Percentiles rank a stretch among this genome's conserved stretches.
phyloP scores from a whole-genome alignment of 2,888 invertebrate species.

The Cephonodes hylas region DNA sequence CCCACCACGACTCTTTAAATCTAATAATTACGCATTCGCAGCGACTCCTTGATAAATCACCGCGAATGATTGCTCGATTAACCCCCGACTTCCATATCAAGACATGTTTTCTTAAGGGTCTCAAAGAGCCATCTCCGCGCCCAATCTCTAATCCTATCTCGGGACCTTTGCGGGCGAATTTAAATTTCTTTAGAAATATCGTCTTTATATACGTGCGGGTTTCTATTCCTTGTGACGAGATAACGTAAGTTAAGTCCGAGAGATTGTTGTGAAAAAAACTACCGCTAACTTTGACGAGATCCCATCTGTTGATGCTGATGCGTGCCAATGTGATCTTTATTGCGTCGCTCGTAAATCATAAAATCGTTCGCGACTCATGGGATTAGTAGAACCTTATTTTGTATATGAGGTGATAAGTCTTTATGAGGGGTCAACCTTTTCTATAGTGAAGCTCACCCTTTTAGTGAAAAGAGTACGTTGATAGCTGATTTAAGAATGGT shows the following conservation, averaged over 20 bases:
- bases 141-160: slow-evolving; percentile 82
- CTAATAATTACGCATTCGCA: slow-evolving; percentile 70
- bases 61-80: slow-evolving; percentile 77
- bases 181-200: slow-evolving; percentile 82
- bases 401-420: slow-evolving; percentile 82
- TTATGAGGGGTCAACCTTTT: slow-evolving; percentile 82
- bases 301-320: slow-evolving; percentile 50
- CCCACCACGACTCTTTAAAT: slow-evolving; percentile 38
- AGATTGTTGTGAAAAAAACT: slow-evolving; percentile 81
- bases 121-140: slow-evolving; percentile 79
- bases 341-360: slow-evolving; percentile 39
- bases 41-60: slow-evolving; percentile 70
- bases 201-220: slow-evolving; percentile 80
- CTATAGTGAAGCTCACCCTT: slow-evolving; percentile 79
- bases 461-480: slow-evolving; percentile 81
- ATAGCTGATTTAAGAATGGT: slow-evolving; percentile 80
- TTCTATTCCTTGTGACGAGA: slow-evolving; percentile 79
- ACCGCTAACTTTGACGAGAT: slow-evolving; percentile 76
- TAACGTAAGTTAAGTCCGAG: slow-evolving; percentile 81
- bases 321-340: slow-evolving; percentile 62
- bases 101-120: slow-evolving; percentile 82
- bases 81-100: slow-evolving; percentile 79
- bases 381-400: slow-evolving; percentile 80
- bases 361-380: slow-evolving; percentile 44
- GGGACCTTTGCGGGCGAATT: slow-evolving; percentile 81